These are phyloP conservation scores for Drosophila nigricruria DNA, from an alignment of 2,888 invertebrate species.

Conservation along the genomic window DNA sequence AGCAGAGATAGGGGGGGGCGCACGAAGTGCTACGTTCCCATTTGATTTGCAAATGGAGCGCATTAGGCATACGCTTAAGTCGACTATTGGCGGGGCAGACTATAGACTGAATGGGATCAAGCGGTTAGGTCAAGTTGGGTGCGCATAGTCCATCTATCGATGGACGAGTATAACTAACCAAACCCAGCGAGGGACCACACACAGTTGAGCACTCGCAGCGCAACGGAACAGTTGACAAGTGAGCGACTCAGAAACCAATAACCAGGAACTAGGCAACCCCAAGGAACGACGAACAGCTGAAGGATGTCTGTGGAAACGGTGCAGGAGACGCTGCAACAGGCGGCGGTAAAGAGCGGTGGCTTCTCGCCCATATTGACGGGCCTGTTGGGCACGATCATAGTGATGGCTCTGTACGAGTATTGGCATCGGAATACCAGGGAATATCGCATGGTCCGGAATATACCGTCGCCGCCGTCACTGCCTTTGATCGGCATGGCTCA, in stretches of 20 bases:
- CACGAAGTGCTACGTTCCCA: background rate
- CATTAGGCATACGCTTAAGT: slow-evolving; percentile 64
- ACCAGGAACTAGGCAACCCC: background rate
- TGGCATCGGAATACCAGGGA: slow-evolving; percentile 86
- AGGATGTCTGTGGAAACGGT: slow-evolving; percentile 74
- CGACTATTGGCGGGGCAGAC: background rate
- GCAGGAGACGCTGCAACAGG: slow-evolving; percentile 70
- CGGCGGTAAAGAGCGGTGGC: slow-evolving; percentile 39
- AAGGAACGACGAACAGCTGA: background rate
- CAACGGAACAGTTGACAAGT: slow-evolving; percentile 30
- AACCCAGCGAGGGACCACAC: slow-evolving; percentile 9
- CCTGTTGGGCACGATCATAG: slow-evolving; percentile 69
- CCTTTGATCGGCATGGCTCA: slow-evolving; percentile 91
- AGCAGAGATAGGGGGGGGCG: background rate
- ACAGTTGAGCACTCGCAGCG: slow-evolving; percentile 53
- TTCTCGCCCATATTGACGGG: slow-evolving; percentile 71
- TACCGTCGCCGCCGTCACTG: slow-evolving; percentile 89
- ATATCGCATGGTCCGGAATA: slow-evolving; percentile 88
- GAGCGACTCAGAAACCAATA: background rate
- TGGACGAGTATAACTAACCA: slow-evolving; percentile 52
- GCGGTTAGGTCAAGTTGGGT: background rate
- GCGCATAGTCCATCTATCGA: slow-evolving; percentile 39
- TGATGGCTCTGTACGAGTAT: slow-evolving; percentile 74
- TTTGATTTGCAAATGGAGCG: slow-evolving; percentile 55
- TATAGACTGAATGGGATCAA: background rate